phyloP scores from a whole-genome alignment of 1,140 invertebrate species.

The Bombus vancouverensis region DNA sequence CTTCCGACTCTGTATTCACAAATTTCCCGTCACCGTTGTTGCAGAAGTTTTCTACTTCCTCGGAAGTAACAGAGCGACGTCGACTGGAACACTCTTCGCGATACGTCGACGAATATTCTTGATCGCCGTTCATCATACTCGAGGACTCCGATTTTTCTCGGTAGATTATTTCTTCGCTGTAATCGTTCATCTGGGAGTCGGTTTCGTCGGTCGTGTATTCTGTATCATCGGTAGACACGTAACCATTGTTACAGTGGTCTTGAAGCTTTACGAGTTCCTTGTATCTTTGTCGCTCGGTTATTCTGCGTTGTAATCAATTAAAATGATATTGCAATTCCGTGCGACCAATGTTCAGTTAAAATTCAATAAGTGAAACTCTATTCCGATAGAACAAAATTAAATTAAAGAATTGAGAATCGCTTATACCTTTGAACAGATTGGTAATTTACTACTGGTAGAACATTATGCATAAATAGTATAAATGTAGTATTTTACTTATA shows the following conservation, averaged over 20 bases:
- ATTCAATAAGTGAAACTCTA: no score
- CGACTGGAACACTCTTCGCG: constrained; percentile 32
- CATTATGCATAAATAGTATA: no score
- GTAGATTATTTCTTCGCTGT: constrained; percentile 68
- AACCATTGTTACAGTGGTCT: constrained; percentile 45
- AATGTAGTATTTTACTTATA: no score
- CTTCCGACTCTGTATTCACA: constrained; percentile 57
- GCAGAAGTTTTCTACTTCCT: constrained; percentile 60
- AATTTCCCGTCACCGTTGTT: constrained; percentile 60
- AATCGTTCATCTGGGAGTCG: constrained; percentile 70
- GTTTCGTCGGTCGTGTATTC: constrained; percentile 57
- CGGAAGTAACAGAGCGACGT: constrained; percentile 53
- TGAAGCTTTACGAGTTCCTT: constrained; percentile 33
- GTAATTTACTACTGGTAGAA: no score
- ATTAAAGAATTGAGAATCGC: no score
- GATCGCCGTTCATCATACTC: constrained; percentile 56
- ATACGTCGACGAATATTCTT: constrained; percentile 49
- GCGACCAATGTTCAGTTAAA: background rate
- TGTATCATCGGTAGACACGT: constrained; percentile 61
- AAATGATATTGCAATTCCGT: background rate
- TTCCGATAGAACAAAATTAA: no score
- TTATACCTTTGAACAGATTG: no score
- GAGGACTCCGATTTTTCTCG: constrained; percentile 46
- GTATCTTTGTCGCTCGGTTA: constrained; percentile 50
- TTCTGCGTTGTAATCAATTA: constrained; percentile 16